These are phyloP conservation scores for Mastigias papua DNA, from an alignment of 30 jellyfish, hydroid and myxozoan species.

Conservation along the genomic window DNA sequence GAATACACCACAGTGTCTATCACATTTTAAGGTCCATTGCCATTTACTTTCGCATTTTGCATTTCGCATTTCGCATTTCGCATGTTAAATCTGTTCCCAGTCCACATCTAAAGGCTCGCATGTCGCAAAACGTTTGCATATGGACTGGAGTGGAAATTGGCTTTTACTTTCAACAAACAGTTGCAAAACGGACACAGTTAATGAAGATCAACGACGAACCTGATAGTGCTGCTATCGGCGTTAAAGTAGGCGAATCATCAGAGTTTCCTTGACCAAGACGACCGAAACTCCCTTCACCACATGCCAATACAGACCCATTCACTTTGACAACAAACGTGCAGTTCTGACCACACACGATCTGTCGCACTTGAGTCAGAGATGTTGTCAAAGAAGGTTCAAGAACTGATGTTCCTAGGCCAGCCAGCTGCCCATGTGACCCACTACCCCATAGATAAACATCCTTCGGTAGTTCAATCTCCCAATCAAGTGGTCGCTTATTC, in stretches of 20 bases:
- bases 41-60: no score
- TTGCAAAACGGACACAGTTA: not conserved
- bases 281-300: slow-evolving; percentile 97
- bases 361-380: slow-evolving; percentile 77
- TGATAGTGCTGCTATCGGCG: slow-evolving; percentile 82
- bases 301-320: slow-evolving; percentile 83
- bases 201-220: slow-evolving; percentile 33
- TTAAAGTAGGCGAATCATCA: slow-evolving; percentile 74
- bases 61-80: no score
- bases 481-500: slow-evolving; percentile 77
- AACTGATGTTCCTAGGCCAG: slow-evolving; percentile 71
- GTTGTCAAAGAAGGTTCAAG: slow-evolving; percentile 72
- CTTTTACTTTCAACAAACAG: not conserved
- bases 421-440: slow-evolving; percentile 88
- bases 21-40: no score
- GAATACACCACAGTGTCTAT: no score
- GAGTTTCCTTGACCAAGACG: slow-evolving; percentile 97
- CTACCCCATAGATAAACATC: slow-evolving; percentile 92
- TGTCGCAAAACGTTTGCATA: no score
- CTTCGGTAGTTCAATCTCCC: slow-evolving; percentile 85
- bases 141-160: no score
- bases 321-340: slow-evolving; percentile 92
- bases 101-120: no score
- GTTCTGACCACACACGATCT: slow-evolving; percentile 90
- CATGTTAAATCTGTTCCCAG: no score